phyloP scores from a whole-genome alignment of 23 tunicate species.

The Oikopleura dioica region DNA sequence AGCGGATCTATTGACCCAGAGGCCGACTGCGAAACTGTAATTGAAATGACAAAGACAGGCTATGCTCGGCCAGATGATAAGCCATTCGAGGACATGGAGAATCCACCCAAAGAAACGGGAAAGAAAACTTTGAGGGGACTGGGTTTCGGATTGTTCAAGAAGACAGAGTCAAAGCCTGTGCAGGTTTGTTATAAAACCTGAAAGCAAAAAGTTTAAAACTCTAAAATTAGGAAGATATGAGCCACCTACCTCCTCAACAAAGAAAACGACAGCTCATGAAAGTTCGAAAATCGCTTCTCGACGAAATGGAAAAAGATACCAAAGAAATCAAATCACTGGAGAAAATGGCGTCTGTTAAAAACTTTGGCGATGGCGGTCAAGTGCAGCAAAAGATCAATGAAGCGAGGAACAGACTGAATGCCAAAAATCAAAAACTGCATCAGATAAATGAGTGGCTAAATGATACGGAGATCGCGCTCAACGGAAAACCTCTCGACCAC shows the following conservation, averaged over 20 bases:
- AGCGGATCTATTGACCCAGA: neutral
- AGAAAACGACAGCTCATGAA: neutral
- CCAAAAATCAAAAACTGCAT: too few species aligned
- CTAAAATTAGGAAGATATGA: conserved; percentile 9
- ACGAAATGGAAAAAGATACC: neutral
- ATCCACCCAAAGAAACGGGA: neutral
- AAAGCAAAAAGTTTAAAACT: too few species aligned
- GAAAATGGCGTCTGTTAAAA: neutral
- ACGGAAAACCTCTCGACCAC: too few species aligned
- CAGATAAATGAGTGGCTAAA: too few species aligned
- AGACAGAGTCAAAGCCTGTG: neutral
- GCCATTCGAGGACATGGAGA: conserved; percentile 4
- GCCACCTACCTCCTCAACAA: neutral
- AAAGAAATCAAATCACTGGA: neutral
- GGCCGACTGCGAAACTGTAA: neutral
- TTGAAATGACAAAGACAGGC: neutral
- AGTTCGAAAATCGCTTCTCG: neutral
- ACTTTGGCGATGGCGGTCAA: neutral
- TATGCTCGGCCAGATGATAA: neutral
- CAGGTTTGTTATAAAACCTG: too few species aligned
- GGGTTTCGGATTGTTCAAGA: neutral
- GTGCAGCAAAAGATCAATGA: neutral
- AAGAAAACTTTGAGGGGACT: neutral
- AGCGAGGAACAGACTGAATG: too few species aligned
- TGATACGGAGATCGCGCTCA: too few species aligned